Conservation (phyloP, 1,140 invertebrate species). For the Medauroidea extradentata region DNA sequence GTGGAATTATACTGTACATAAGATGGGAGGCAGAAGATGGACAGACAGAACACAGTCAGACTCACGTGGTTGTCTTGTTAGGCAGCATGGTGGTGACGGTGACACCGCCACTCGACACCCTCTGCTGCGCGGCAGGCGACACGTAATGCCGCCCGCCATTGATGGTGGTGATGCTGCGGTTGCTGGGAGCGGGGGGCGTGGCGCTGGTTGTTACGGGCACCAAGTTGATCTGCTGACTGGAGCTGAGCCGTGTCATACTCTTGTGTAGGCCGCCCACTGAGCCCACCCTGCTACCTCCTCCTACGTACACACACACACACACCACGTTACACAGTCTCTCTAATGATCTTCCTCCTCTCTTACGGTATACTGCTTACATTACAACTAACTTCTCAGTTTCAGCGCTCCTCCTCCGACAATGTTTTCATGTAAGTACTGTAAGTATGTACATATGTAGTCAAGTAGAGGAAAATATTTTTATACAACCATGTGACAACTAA, state of each 20-base stretch:
- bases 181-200: slow-evolving; percentile 1
- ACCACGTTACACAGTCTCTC: too few species aligned
- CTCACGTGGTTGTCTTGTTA: slow-evolving; percentile 1
- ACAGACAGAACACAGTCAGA: neutral
- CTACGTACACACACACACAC: neutral
- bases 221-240: slow-evolving; percentile 61
- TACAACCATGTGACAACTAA: too few species aligned
- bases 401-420: too few species aligned
- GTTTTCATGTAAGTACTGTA: too few species aligned
- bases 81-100: slow-evolving; percentile 43
- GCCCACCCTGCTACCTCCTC: slow-evolving; percentile 44
- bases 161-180: slow-evolving; percentile 31
- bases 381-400: too few species aligned
- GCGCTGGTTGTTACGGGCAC: neutral
- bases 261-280: slow-evolving; percentile 73
- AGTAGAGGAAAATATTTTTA: too few species aligned
- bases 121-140: slow-evolving; percentile 16
- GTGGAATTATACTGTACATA: neutral
- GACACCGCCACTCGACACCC: slow-evolving; percentile 56
- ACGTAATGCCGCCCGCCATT: slow-evolving; percentile 20
- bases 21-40: neutral
- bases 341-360: too few species aligned
- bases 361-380: too few species aligned
- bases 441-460: too few species aligned
- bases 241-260: slow-evolving; percentile 74